Evolutionary conservation across 2,113 vertebrate species (phyloP), one percentile per base, ranked within the genome.

Genomic region (Arizona elegans): DNA sequence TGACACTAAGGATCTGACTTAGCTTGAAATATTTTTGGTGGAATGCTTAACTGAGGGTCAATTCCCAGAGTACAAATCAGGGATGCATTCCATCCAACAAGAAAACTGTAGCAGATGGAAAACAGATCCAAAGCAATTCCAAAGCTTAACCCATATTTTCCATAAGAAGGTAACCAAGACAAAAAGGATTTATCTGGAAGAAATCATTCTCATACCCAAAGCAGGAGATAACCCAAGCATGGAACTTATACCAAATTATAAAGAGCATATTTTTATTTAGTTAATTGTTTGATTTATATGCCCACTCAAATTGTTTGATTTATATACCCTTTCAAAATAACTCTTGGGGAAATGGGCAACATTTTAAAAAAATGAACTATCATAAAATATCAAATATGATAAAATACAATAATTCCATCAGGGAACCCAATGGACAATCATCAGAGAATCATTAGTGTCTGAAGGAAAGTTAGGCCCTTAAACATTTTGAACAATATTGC

Each of bases 51-150:
- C 10, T 33, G 19, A 21, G 75, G 47, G 62, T 87, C 47, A 87
- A 65, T 92, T 62, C 86, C 21, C 70, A 87, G 21, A 38, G 47
- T 87, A n/a, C 43, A 87, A 86, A 88, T 87, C 47, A 88, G 56
- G 65, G 86, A 88, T 88, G 11, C 59, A 92, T 92, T 88, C 62
- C 87, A 54, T 54, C 86, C 65, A 59, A 88, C 86, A 88, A 70
- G 59, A 88, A 88, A 92, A 92, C 53, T 92, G n/a, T 52, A 59
- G 24, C 86, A 88, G 50, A 88, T 92, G 91, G 56, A 87, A 87
- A 87, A 87, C 52, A 87, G 88, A 92, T 33, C 58, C 50, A 70
- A 70, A 70, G 86, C 54, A 62, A 59, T 92, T 24, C 21, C 86
- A 88, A 47, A 92, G 65, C 87, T 88, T 52, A 56, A 21, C 9